Percentiles rank a stretch among this genome's conserved stretches.
phyloP scores from a whole-genome alignment of 1,140 invertebrate species.

The Pseudomyrmex flavicornis region DNA sequence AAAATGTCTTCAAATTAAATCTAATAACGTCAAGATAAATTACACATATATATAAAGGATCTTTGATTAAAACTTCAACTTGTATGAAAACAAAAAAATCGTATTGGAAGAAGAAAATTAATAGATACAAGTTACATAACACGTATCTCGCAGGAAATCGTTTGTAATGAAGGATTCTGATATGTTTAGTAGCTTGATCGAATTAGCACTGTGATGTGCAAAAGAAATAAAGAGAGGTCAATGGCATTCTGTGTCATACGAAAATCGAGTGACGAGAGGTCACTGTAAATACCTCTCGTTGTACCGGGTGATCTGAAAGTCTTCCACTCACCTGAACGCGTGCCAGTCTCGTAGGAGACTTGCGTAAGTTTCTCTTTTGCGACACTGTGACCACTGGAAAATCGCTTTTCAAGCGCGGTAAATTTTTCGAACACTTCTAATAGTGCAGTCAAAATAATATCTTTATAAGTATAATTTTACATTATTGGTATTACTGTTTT shows the following conservation, averaged over 20 bases:
- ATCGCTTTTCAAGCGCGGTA: background rate
- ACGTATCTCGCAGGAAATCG: too few species aligned
- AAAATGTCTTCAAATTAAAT: background rate
- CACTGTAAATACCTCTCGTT: background rate
- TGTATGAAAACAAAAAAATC: too few species aligned
- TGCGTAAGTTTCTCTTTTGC: background rate
- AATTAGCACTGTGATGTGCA: constrained; percentile 27
- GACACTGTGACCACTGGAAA: background rate
- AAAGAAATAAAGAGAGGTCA: constrained; percentile 36
- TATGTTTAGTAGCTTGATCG: constrained; percentile 10
- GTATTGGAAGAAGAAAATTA: too few species aligned
- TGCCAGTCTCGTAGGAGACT: too few species aligned
- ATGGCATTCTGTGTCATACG: constrained; percentile 22
- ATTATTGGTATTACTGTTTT: too few species aligned
- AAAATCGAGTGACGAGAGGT: constrained; percentile 19
- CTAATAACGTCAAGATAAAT: too few species aligned
- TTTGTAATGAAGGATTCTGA: background rate
- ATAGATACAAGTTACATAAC: too few species aligned
- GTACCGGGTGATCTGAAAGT: background rate
- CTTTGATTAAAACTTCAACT: too few species aligned
- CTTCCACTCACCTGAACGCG: too few species aligned
- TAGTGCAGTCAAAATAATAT: background rate
- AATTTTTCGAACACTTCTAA: background rate
- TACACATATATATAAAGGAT: too few species aligned
- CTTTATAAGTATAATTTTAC: background rate